Evolutionary conservation across 1,140 invertebrate genomes (phyloP), one percentile per base, ranked within the genome.

Genomic region (Scaptodrosophila lebanonensis): DNA sequence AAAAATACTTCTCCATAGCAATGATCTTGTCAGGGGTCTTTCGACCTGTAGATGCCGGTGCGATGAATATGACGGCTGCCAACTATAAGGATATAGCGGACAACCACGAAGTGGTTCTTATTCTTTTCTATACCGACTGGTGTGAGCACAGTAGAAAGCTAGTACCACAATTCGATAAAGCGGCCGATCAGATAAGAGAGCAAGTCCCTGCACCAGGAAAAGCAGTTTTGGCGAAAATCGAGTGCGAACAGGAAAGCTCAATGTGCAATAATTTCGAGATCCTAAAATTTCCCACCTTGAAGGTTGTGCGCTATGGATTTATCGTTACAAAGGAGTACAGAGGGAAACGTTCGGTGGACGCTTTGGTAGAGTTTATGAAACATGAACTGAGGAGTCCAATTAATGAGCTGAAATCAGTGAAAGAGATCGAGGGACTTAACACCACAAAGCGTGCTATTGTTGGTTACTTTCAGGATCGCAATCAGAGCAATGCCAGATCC

Each of bases 61-160:
- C 3, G 9, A 11, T n/a, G 3, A 33, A 8, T 13, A 33, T 3
- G 6, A 3, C 32, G 3, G 32, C 32, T 3, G 17, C 15, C 9
- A 38, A 16, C 17, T 7, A 38, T 15, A 6, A 6, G 4, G 13
- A 6, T 5, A 2, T 38, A 4, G 96, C 93, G 50, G 91, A 92
- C 27, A 95, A n/a, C n/a, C n/a, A 96, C 91, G 96, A 98, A 89
- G 88, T 98, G 85, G 96, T 98, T 27, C 95, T 99, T 87, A 93
- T 99, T 45, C 98, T 98, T 88, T 99, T 98, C 88, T 98, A 98
- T 89, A 97, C 97, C 1, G 96, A 98, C 85, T 99, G 96, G 96
- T 98, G 94, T 88, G 90, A 91, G 70, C 95, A 94, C 87, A 99
- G 97, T 89, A 97, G 97, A 88, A 91, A 97, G 85, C 88, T 99